phyloP scores from a whole-genome alignment of 2,888 invertebrate genomes.

The Cerastoderma edule region DNA sequence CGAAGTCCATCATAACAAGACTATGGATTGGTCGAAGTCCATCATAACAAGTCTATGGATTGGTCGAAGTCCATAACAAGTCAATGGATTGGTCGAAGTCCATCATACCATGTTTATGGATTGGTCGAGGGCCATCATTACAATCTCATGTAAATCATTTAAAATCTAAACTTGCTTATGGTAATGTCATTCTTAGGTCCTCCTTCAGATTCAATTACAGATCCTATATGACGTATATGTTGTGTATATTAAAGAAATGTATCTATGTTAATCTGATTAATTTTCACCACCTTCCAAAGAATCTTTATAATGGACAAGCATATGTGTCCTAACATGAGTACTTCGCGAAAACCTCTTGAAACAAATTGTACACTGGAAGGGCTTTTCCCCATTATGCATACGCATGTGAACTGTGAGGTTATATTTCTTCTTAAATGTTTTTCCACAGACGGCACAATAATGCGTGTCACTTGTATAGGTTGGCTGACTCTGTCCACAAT shows the following conservation, averaged over 20 bases:
- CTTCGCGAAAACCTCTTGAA: conserved; percentile 12
- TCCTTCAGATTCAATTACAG: neutral
- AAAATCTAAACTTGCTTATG: neutral
- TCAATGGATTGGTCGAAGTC: too few species aligned
- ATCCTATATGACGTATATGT: too few species aligned
- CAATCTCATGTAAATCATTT: neutral
- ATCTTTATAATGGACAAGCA: conserved; percentile 1
- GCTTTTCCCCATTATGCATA: too few species aligned
- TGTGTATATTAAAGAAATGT: neutral
- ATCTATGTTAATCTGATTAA: neutral
- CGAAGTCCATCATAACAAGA: too few species aligned
- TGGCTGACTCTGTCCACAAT: too few species aligned
- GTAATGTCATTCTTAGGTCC: too few species aligned
- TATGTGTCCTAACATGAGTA: neutral
- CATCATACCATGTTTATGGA: too few species aligned
- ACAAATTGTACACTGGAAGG: conserved; percentile 6
- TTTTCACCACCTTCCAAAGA: neutral
- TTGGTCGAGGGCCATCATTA: neutral
- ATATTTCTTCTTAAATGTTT: neutral
- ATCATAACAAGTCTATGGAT: too few species aligned
- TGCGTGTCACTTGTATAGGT: too few species aligned
- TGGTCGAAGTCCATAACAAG: too few species aligned
- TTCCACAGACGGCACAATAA: too few species aligned
- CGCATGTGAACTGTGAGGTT: neutral
- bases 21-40: too few species aligned